phyloP scores from a whole-genome alignment of 2,113 vertebrate species.

The Gnathonemus longibarbis region DNA sequence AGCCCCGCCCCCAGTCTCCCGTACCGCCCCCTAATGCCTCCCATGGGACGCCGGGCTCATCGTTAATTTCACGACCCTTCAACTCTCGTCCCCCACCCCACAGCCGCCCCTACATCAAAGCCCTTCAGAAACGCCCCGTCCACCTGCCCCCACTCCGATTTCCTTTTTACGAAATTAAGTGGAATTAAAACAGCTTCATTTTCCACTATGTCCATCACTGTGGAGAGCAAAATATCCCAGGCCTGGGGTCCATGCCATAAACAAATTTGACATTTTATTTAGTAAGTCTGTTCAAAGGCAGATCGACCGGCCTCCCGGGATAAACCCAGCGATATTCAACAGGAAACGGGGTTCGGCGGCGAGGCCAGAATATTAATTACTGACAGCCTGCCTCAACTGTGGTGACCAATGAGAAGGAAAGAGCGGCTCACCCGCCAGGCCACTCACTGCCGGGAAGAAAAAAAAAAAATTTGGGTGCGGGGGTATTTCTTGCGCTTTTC shows the following conservation, averaged over 20 bases:
- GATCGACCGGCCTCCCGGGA: background rate
- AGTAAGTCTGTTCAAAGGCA: background rate
- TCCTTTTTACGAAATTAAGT: constrained; percentile 1
- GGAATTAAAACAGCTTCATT: background rate
- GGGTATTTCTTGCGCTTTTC: background rate
- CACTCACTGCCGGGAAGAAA: background rate
- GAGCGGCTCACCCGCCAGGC: background rate
- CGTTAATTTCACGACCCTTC: constrained; percentile 61
- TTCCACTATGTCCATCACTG: background rate
- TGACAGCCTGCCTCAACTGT: constrained; percentile 3
- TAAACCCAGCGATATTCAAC: background rate
- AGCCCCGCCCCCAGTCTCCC: constrained; percentile 41
- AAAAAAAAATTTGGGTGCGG: background rate
- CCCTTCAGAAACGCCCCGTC: constrained; percentile 33
- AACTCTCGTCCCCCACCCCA: constrained; percentile 37
- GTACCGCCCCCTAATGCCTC: constrained; percentile 52
- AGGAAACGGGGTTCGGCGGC: background rate
- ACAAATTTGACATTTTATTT: background rate
- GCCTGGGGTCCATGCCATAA: background rate
- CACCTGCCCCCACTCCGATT: constrained; percentile 17
- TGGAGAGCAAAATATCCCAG: background rate
- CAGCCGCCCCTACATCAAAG: constrained; percentile 12
- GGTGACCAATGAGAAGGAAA: background rate
- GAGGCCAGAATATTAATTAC: background rate
- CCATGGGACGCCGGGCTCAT: constrained; percentile 50